Conservation (phyloP, 1,140 invertebrate genomes). For the Drosophila kepulauana region DNA sequence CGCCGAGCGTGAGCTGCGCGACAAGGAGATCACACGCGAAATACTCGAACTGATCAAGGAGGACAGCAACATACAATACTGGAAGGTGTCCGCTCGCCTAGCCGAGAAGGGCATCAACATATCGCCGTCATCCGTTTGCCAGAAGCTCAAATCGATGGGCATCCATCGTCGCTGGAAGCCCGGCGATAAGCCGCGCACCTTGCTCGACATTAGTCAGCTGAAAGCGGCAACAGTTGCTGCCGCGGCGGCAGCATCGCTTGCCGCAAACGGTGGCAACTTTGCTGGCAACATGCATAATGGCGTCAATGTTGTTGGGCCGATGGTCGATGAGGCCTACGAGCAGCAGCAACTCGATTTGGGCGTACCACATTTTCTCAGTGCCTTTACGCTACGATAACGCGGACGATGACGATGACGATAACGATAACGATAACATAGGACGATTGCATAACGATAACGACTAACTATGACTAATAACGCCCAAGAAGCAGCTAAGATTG, state of each 20-base stretch:
- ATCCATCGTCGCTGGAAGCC: constrained; percentile 83
- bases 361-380: constrained; percentile 83
- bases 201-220: constrained; percentile 76
- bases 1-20: constrained; percentile 75
- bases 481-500: background rate
- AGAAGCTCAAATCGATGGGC: constrained; percentile 83
- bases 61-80: constrained; percentile 83
- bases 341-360: constrained; percentile 81
- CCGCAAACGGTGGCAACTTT: constrained; percentile 37
- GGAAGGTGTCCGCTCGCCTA: constrained; percentile 81
- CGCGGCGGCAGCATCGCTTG: constrained; percentile 32
- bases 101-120: constrained; percentile 83
- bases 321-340: constrained; percentile 70
- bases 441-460: background rate
- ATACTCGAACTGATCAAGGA: constrained; percentile 82
- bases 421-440: constrained; percentile 1
- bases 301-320: constrained; percentile 2
- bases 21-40: constrained; percentile 84
- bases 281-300: constrained; percentile 2
- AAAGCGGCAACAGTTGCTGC: constrained; percentile 66
- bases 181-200: constrained; percentile 75
- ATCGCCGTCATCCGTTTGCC: constrained; percentile 82
- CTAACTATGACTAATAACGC: background rate
- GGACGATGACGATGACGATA: constrained; percentile 12
- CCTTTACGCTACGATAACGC: constrained; percentile 65